phyloP scores from a whole-genome alignment of 2,113 vertebrate species.

The Oceanodroma tethys region DNA sequence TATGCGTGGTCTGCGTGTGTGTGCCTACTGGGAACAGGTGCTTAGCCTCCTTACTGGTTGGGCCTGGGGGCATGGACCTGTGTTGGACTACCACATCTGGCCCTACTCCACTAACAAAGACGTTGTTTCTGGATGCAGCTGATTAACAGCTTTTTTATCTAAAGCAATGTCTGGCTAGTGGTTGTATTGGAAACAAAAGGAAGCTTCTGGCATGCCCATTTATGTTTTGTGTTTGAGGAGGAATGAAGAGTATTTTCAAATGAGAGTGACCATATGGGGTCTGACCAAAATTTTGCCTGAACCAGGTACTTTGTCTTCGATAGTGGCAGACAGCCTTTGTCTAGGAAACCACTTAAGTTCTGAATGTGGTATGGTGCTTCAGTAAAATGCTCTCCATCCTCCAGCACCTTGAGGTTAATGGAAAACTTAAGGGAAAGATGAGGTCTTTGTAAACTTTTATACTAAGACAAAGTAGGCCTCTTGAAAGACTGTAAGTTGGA shows the following conservation, averaged over 20 bases:
- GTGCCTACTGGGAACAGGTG: background rate
- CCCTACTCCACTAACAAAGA: background rate
- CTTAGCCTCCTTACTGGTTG: background rate
- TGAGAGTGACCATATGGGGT: background rate
- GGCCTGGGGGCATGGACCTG: background rate
- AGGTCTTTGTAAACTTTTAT: background rate
- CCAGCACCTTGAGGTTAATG: background rate
- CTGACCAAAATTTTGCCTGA: background rate
- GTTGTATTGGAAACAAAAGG: background rate
- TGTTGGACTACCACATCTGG: background rate
- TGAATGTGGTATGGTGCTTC: background rate
- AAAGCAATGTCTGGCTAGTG: background rate
- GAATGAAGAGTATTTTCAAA: background rate
- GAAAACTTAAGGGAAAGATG: background rate
- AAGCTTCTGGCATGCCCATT: background rate
- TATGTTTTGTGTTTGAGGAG: background rate
- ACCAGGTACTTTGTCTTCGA: background rate
- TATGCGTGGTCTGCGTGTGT: fast-evolving
- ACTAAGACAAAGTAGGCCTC: background rate
- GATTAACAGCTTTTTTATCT: background rate
- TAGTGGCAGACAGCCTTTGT: background rate
- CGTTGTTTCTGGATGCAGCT: background rate
- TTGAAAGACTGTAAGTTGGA: background rate
- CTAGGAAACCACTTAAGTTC: background rate
- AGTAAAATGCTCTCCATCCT: background rate